phyloP scores from a whole-genome alignment of 92 coral and sea anemone genomes.

The Paragorgia papillata region DNA sequence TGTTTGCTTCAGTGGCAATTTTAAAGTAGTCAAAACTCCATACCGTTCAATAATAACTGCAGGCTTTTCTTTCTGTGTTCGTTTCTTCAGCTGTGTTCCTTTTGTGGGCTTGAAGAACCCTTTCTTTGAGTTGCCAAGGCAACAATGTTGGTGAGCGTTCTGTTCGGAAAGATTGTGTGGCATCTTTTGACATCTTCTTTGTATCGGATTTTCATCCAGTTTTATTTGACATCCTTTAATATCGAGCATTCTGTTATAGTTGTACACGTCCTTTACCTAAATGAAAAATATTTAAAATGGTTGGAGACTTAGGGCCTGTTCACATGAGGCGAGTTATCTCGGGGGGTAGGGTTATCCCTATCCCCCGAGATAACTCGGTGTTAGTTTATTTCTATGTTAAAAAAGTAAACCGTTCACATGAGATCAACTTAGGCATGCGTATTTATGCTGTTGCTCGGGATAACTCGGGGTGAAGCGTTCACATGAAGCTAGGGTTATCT shows the following conservation, averaged over 20 bases:
- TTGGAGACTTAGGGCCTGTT: too few relatives aligned
- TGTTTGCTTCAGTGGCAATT: neutral
- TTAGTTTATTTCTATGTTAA: too few relatives aligned
- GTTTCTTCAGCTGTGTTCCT: neutral
- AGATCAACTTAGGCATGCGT: too few relatives aligned
- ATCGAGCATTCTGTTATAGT: conserved; percentile 16
- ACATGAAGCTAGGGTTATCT: too few relatives aligned
- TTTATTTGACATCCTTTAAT: conserved; percentile 37
- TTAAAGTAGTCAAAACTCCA: neutral
- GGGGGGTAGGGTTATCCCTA: too few relatives aligned
- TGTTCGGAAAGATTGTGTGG: neutral
- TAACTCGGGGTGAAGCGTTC: too few relatives aligned
- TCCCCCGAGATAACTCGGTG: too few relatives aligned
- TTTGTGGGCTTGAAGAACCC: neutral
- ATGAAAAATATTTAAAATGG: neutral
- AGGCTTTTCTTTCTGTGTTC: neutral
- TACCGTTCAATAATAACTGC: conserved; percentile 25
- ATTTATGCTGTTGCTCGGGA: too few relatives aligned
- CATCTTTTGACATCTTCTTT: neutral
- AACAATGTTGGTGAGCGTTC: neutral
- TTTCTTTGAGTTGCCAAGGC: neutral
- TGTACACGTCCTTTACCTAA: neutral
- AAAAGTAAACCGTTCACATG: too few relatives aligned
- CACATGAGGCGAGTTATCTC: too few relatives aligned
- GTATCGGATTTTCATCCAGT: conserved; percentile 15